These are phyloP conservation scores for Aleiodes testaceus DNA, from an alignment of 2,888 invertebrate genomes.

Conservation along the genomic window DNA sequence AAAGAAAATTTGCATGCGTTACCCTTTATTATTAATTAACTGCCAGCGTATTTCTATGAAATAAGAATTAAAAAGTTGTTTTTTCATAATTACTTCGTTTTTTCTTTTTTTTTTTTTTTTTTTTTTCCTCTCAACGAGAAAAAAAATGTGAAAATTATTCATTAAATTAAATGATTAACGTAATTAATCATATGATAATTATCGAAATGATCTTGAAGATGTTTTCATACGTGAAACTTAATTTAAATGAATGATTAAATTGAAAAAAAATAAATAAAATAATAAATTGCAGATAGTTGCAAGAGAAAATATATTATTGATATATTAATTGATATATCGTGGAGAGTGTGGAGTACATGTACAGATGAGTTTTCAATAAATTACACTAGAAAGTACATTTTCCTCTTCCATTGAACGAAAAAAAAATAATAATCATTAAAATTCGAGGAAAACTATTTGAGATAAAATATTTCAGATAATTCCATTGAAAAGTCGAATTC, in stretches of 20 bases:
- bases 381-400: constrained; percentile 52
- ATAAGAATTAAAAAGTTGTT: constrained; percentile 19
- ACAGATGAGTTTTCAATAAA: constrained; percentile 59
- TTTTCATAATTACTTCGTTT: constrained; percentile 34
- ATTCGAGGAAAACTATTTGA: background rate
- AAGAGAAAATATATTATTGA: constrained; percentile 44
- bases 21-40: constrained; percentile 61
- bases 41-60: constrained; percentile 51
- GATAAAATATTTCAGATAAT: too few species aligned
- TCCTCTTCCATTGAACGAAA: background rate
- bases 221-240: constrained; percentile 33
- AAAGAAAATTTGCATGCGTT: constrained; percentile 56
- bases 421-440: background rate
- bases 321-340: constrained; percentile 50
- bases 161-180: background rate
- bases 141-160: constrained; percentile 43
- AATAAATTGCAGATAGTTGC: constrained; percentile 4
- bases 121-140: constrained; percentile 39
- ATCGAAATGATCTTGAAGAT: constrained; percentile 42
- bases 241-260: constrained; percentile 18
- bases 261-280: constrained; percentile 12
- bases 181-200: constrained; percentile 41
- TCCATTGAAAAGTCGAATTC: too few species aligned
- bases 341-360: constrained; percentile 53
- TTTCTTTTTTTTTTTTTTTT: too few species aligned